Conservation (phyloP, 2,797 vertebrate genomes). For the Enteromius mattozi region DNA sequence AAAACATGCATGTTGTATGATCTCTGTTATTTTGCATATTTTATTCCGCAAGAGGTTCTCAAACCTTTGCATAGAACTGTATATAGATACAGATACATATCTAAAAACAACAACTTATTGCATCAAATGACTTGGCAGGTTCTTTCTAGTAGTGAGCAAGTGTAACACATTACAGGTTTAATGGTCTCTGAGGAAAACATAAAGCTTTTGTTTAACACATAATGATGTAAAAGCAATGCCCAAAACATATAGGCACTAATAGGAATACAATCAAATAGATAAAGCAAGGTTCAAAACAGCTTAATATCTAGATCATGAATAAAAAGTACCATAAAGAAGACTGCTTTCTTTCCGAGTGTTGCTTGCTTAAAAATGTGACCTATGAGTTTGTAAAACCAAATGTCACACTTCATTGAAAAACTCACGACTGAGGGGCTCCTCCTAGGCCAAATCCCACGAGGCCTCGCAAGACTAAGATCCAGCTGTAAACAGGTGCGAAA, state of each 20-base stretch:
- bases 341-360: neutral
- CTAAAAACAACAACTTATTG: too few relatives aligned
- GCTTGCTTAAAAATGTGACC: neutral
- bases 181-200: conserved; percentile 22
- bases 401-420: conserved; percentile 55
- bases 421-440: conserved; percentile 98
- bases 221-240: neutral
- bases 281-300: neutral
- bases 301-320: neutral
- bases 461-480: conserved; percentile 95
- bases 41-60: too few relatives aligned
- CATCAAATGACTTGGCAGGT: neutral
- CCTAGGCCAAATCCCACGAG: conserved; percentile 97
- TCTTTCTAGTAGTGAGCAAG: neutral
- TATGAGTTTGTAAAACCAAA: neutral
- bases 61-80: too few relatives aligned
- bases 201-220: conserved; percentile 2
- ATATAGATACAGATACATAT: too few relatives aligned
- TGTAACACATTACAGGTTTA: conserved; percentile 34
- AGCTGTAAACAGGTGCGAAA: conserved; percentile 93
- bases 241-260: neutral
- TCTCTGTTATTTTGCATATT: too few relatives aligned
- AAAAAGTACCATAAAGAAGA: neutral
- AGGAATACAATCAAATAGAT: neutral
- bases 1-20: too few relatives aligned